Percentiles rank a stretch among this genome's conserved stretches.
Conservation (phyloP, 2,113 vertebrate genomes). For the Spizaetus ornatus region DNA sequence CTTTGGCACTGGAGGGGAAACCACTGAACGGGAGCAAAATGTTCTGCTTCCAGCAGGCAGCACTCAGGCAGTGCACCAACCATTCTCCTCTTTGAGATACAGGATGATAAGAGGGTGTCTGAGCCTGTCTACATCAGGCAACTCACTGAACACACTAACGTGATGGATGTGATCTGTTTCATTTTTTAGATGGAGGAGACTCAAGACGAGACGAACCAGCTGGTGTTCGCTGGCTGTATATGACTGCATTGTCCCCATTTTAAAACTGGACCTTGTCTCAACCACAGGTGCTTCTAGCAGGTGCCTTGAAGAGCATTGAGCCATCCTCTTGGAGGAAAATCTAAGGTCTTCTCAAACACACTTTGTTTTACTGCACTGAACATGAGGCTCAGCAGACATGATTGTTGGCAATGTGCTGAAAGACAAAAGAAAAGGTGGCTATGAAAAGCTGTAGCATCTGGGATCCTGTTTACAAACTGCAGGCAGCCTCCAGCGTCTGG, state of each 20-base stretch:
- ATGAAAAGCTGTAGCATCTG: neutral
- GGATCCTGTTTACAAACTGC: neutral
- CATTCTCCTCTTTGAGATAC: neutral
- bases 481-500: neutral
- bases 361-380: neutral
- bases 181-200: neutral
- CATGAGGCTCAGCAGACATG: accelerated
- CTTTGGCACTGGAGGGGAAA: neutral
- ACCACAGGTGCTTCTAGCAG: neutral
- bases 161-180: neutral
- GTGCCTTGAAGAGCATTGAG: neutral
- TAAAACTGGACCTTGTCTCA: neutral
- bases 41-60: neutral
- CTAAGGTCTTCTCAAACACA: neutral
- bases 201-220: neutral
- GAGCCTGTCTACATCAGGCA: neutral
- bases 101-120: neutral
- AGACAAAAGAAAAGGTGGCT: neutral
- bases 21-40: neutral
- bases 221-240: neutral
- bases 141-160: neutral
- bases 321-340: neutral
- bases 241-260: neutral
- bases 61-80: neutral
- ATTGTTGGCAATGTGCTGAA: neutral